Percentiles rank a stretch among this genome's conserved stretches.
Evolutionary conservation across 2,888 invertebrate species (phyloP).

Genomic region (Lordiphosa andalusiaca): DNA sequence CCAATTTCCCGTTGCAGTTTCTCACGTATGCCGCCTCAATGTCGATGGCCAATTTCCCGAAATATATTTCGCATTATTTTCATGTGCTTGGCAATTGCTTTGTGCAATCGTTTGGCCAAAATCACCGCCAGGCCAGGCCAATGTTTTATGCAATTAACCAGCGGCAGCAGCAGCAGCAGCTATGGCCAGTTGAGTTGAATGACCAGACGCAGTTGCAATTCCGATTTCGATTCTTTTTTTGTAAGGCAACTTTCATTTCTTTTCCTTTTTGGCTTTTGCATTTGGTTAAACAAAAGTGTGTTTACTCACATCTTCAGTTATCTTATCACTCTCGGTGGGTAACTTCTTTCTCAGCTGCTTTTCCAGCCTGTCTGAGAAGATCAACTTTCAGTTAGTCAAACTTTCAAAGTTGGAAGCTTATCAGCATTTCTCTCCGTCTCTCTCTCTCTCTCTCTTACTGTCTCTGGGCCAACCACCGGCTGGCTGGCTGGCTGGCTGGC

Average conservation of each 20-base stretch:
- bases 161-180: slow-evolving; percentile 8
- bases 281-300: slow-evolving; percentile 4
- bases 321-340: slow-evolving; percentile 29
- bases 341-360: background rate
- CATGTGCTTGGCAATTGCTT: slow-evolving; percentile 59
- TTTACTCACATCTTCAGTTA: slow-evolving; percentile 27
- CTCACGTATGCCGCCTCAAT: slow-evolving; percentile 51
- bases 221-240: slow-evolving; percentile 15
- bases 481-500: too few species aligned
- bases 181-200: slow-evolving; percentile 28
- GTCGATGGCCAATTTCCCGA: slow-evolving; percentile 51
- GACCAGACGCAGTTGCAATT: slow-evolving; percentile 23
- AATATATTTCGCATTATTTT: slow-evolving; percentile 39
- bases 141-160: slow-evolving; percentile 41
- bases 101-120: slow-evolving; percentile 62
- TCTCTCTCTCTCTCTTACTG: slow-evolving; percentile 8
- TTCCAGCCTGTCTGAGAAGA: slow-evolving; percentile 18
- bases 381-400: slow-evolving; percentile 11
- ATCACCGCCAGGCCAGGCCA: slow-evolving; percentile 11
- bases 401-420: slow-evolving; percentile 12
- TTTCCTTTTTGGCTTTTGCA: background rate
- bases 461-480: slow-evolving; percentile 8
- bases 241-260: slow-evolving; percentile 11
- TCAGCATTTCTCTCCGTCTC: slow-evolving; percentile 2
- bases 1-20: slow-evolving; percentile 28